phyloP scores from a whole-genome alignment of 1,140 invertebrate genomes.

The Paraescarpia echinospica region DNA sequence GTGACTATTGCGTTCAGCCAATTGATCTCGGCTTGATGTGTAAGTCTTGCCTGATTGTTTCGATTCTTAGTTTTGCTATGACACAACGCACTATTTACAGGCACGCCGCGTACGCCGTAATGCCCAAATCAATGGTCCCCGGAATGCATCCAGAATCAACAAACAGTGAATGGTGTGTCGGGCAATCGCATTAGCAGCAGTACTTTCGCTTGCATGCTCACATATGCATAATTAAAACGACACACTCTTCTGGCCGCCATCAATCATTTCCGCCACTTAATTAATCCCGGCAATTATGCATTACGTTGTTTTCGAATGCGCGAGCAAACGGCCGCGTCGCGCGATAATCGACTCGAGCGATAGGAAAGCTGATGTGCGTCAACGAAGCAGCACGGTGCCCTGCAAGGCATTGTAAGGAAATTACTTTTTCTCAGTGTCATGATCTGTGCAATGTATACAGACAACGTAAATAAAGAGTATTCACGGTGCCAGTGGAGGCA shows the following conservation, averaged over 20 bases:
- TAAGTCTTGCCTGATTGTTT: too few species aligned
- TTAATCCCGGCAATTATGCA: background rate
- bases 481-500: background rate
- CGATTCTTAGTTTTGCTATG: background rate
- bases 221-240: background rate
- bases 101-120: background rate
- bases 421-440: background rate
- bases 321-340: background rate
- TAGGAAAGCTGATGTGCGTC: background rate
- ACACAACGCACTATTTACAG: background rate
- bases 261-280: background rate
- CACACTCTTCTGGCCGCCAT: background rate
- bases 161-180: background rate
- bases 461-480: background rate
- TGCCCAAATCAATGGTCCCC: background rate
- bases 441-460: background rate
- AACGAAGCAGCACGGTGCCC: background rate
- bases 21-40: too few species aligned
- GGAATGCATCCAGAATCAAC: background rate
- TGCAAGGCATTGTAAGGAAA: background rate
- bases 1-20: too few species aligned
- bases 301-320: background rate
- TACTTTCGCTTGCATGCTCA: background rate
- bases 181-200: background rate
- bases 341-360: background rate